Evolutionary conservation across 2,888 invertebrate species (phyloP), one percentile per base, ranked within the genome.

Genomic region (Metacarcinus magister): DNA sequence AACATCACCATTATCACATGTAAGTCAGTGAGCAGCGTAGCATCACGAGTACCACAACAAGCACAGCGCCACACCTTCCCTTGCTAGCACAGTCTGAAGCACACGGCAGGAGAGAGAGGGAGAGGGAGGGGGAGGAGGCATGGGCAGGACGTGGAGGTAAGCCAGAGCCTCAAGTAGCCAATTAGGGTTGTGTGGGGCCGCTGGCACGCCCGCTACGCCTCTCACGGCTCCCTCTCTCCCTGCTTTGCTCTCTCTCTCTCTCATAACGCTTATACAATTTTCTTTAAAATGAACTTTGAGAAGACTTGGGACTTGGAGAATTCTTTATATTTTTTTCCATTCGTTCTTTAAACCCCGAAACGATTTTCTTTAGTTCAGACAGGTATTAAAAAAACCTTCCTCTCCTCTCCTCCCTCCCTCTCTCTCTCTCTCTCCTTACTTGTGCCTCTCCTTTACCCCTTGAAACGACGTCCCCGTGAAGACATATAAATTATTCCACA

Each of bases 181-280:
- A 75, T 75, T 75, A 75, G n/a, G 23, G n/a, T 7, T 4, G 67
- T 75, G 67, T n/a, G 67, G n/a, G n/a, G 67, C 67, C n/a, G n/a
- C 23, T 23, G 67, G 67, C 67, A 75, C 67, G 23, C 67, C 67
- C n/a, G 67, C n/a, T 8, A 4, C 16, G 67, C 4, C 67, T 23
- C 67, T 75, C n/a, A 75, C 67, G 8, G n/a, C n/a, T 75, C 67
- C 67, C n/a, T n/a, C 67, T n/a, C n/a, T n/a, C 23, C n/a, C 67
- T n/a, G n/a, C 23, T n/a, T 8, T 75, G 67, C 23, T 39, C 39
- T 39, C 39, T 39, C 39, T 39, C 39, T 39, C 67, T 8, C 67
- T 75, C 67, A 75, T 75, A 23, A 75, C 67, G 67, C 67, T 75
- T 75, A 75, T n/a, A 75, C 67, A 67, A 67, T 67, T 67, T 19